Base-by-base conservation (phyloP, 2,797 vertebrate genomes). In the Coccyzus lansbergi region DNA sequence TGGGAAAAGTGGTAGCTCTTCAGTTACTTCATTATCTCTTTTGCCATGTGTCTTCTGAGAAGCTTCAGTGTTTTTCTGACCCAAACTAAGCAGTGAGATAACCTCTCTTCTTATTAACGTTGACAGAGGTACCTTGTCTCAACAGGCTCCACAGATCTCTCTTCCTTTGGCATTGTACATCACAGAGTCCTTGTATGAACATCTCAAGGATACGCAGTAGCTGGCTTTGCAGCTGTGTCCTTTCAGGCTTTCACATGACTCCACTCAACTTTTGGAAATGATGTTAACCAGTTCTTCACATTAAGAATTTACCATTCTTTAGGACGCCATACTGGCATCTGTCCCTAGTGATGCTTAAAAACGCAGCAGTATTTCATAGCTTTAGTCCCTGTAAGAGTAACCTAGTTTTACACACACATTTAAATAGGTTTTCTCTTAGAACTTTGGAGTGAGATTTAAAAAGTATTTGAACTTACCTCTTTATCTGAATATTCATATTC, bases 81-180 rank as follows among this genome's bases (percentile, higher is more conserved):
- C 86, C 81, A 94, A 94, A 77, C 64, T 79, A 31, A 86, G 44
- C 21, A 8, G 75, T 82, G 85, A 94, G 88, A 93, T 94, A 97
- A 92, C 92, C 92, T 91, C 6, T 4, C 64, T 90, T 74, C 72
- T 93, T 88, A 92, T 96, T 96, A 97, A 88, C 0, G 0, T n/a
- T 95, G 92, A 93, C 80, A 97, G 83, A 92, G 77, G 69, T 94
- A 92, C 76, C 79, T 93, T 83, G 72, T 92, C 82, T 95, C 94
- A 92, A 58, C 83, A 92, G 84, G 91, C 65, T 91, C 77, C 92
- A 87, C 88, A 80, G 82, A 67, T 93, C 88, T 86, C 92, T 89
- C 71, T 77, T 91, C 59, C 68, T 95, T 95, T 59, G 78, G 69
- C 85, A 22, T 15, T 95, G 83, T 94, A 92, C 88, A 94, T 96